Evolutionary conservation across 2,113 vertebrate species (phyloP).

Genomic region (Gymnarchus niloticus): DNA sequence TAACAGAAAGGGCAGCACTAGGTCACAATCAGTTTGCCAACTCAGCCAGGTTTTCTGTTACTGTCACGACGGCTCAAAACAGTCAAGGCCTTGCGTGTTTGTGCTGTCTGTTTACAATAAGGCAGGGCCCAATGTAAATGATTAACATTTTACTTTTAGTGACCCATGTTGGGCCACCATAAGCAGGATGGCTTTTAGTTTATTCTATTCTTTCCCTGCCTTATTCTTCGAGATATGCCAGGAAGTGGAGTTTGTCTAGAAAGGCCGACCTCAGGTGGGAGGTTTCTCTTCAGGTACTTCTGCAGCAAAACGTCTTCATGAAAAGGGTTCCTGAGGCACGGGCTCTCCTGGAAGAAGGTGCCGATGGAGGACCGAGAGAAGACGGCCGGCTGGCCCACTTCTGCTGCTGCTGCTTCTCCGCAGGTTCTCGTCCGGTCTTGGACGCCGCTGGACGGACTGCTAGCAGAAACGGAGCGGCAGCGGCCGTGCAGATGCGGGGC

Average conservation of each 20-base stretch:
- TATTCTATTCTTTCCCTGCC: background rate
- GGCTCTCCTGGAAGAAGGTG: slow-evolving; percentile 61
- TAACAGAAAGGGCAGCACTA: background rate
- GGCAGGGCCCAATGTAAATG: background rate
- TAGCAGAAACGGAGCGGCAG: background rate
- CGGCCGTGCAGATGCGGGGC: background rate
- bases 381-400: slow-evolving; percentile 3
- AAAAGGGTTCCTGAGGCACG: slow-evolving; percentile 57
- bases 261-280: slow-evolving; percentile 60
- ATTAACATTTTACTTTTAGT: background rate
- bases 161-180: background rate
- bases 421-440: slow-evolving; percentile 19
- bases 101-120: background rate
- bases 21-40: background rate
- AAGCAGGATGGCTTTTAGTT: too few relatives aligned
- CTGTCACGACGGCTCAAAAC: background rate
- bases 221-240: background rate
- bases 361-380: slow-evolving; percentile 46
- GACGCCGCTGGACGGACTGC: background rate
- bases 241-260: background rate
- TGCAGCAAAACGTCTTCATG: slow-evolving; percentile 65
- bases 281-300: slow-evolving; percentile 61
- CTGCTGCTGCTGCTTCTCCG: slow-evolving; percentile 32
- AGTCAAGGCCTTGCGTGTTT: background rate
- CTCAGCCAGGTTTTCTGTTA: background rate